phyloP scores from a whole-genome alignment of 1,140 invertebrate genomes.

The Plutomurus gul region DNA sequence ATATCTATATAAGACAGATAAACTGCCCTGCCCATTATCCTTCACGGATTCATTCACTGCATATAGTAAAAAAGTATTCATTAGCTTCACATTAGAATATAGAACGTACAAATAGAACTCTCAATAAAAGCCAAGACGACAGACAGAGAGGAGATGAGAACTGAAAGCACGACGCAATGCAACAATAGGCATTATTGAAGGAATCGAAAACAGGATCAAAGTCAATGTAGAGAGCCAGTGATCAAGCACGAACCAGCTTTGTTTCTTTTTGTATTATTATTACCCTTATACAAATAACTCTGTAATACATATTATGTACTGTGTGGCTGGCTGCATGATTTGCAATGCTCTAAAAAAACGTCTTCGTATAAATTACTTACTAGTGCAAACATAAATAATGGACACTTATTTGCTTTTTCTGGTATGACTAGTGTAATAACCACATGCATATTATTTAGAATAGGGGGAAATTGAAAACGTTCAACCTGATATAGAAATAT shows the following conservation, averaged over 20 bases:
- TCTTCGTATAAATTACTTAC: no score
- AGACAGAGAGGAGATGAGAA: background rate
- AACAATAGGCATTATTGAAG: slow-evolving; percentile 1
- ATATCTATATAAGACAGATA: background rate
- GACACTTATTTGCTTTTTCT: no score
- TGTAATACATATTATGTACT: no score
- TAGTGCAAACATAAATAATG: no score
- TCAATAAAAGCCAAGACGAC: background rate
- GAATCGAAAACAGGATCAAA: slow-evolving; percentile 10
- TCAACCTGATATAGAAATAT: no score
- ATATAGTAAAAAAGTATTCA: background rate
- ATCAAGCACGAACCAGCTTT: background rate
- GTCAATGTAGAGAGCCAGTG: slow-evolving; percentile 4
- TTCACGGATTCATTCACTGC: background rate
- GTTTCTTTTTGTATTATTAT: no score
- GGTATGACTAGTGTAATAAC: no score
- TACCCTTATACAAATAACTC: no score
- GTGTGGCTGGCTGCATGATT: no score
- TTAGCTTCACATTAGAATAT: background rate
- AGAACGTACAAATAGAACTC: background rate
- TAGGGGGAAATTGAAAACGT: no score
- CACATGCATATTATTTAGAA: no score
- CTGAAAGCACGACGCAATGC: background rate
- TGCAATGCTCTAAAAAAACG: no score
- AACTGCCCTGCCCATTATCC: slow-evolving; percentile 24